phyloP scores from a whole-genome alignment of 2,888 invertebrate genomes.

The Eupithecia inturbata region DNA sequence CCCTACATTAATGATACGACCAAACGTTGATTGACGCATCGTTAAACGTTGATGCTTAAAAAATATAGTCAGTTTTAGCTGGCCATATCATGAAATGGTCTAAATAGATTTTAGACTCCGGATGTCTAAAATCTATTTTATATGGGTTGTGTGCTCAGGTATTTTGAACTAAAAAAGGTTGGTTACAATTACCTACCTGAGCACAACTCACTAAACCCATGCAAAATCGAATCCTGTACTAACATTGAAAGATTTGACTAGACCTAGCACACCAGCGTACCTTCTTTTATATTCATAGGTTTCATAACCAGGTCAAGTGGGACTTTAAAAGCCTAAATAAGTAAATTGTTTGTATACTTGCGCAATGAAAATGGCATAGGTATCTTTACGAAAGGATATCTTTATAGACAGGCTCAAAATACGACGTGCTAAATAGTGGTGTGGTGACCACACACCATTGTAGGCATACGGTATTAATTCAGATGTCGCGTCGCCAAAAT shows the following conservation, averaged over 20 bases:
- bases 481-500: too few species aligned
- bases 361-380: not conserved
- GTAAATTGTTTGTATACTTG: not conserved
- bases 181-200: not conserved
- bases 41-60: too few species aligned
- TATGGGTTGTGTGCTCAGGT: too few species aligned
- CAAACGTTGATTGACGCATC: too few species aligned
- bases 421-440: not conserved
- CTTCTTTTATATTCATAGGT: not conserved
- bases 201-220: not conserved
- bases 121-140: too few species aligned
- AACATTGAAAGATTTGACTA: not conserved
- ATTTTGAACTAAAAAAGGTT: too few species aligned
- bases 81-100: too few species aligned
- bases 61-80: too few species aligned
- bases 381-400: not conserved
- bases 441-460: too few species aligned
- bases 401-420: not conserved
- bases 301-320: slow-evolving; percentile 24
- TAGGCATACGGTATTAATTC: too few species aligned
- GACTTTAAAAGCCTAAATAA: slow-evolving; percentile 18
- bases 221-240: not conserved
- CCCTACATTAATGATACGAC: too few species aligned
- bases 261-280: not conserved
- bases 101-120: too few species aligned